Percentiles rank a stretch among this genome's conserved stretches.
Conservation (phyloP, 2,888 invertebrate genomes). For the Napeogenes inachia region DNA sequence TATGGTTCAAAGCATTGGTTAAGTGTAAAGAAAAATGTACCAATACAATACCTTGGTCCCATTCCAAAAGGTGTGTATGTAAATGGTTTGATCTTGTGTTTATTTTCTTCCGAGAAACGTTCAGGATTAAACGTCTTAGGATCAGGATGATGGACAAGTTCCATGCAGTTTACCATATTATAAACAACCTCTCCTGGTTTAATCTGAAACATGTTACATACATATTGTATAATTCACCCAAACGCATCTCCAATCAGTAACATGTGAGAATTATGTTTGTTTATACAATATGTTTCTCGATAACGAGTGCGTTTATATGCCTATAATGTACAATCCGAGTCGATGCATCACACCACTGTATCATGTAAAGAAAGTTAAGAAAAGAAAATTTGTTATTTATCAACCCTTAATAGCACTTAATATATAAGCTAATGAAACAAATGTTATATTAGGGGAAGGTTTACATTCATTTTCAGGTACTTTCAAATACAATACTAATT, state of each 20-base stretch:
- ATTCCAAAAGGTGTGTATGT: conserved; percentile 73
- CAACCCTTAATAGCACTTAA: too few species aligned
- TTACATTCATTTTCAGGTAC: too few species aligned
- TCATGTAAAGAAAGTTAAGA: too few species aligned
- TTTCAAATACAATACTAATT: too few species aligned
- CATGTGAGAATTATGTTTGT: too few species aligned
- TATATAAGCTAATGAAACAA: too few species aligned
- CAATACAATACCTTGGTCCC: conserved; percentile 75
- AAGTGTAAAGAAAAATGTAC: conserved; percentile 34
- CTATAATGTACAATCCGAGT: too few species aligned
- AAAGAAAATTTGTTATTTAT: too few species aligned
- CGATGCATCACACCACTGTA: too few species aligned
- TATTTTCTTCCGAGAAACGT: conserved; percentile 61
- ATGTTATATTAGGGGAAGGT: too few species aligned
- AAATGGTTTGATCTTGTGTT: conserved; percentile 59
- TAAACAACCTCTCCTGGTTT: conserved; percentile 45
- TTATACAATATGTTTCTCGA: too few species aligned
- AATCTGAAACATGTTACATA: conserved; percentile 37
- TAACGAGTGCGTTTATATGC: too few species aligned
- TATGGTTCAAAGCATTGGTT: neutral
- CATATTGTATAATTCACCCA: neutral
- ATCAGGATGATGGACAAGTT: conserved; percentile 43
- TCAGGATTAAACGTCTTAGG: conserved; percentile 61
- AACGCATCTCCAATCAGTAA: neutral
- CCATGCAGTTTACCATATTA: conserved; percentile 49